Evolutionary conservation across 2,888 invertebrate genomes (phyloP).

Genomic region (Luffia ferchaultella): DNA sequence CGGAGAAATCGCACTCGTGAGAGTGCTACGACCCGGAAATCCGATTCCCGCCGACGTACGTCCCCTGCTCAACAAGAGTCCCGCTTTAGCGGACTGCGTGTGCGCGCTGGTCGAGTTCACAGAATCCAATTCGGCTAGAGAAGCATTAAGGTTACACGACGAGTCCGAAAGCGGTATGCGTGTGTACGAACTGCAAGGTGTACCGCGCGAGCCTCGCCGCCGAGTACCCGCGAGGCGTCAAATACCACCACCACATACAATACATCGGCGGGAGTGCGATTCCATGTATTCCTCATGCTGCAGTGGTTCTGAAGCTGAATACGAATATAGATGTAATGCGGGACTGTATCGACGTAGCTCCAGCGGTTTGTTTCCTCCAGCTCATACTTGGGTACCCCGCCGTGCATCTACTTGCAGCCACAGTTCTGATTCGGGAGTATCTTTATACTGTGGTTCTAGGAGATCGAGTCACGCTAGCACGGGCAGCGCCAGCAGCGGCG

Average conservation of each 20-base stretch:
- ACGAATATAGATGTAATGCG: slow-evolving; percentile 50
- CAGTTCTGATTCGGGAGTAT: slow-evolving; percentile 65
- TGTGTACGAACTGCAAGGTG: slow-evolving; percentile 79
- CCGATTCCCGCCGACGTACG: slow-evolving; percentile 91
- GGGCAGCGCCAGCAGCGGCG: slow-evolving; percentile 65
- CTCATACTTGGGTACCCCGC: slow-evolving; percentile 71
- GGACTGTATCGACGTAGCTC: slow-evolving; percentile 53
- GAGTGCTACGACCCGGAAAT: slow-evolving; percentile 88
- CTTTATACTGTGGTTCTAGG: slow-evolving; percentile 63
- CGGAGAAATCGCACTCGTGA: slow-evolving; percentile 89
- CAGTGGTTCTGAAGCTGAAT: slow-evolving; percentile 57
- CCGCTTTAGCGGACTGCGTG: slow-evolving; percentile 84
- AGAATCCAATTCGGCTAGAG: slow-evolving; percentile 84
- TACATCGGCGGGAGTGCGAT: slow-evolving; percentile 52
- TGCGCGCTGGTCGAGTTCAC: slow-evolving; percentile 93
- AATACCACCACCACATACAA: slow-evolving; percentile 60
- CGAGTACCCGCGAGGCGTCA: slow-evolving; percentile 72
- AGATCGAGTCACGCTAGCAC: slow-evolving; percentile 68
- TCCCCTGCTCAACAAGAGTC: slow-evolving; percentile 90
- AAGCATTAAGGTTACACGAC: slow-evolving; percentile 75
- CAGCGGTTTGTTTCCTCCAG: slow-evolving; percentile 53
- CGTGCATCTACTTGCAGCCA: slow-evolving; percentile 70
- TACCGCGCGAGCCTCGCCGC: slow-evolving; percentile 78
- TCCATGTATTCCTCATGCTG: slow-evolving; percentile 54
- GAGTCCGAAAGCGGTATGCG: slow-evolving; percentile 69